These are phyloP conservation scores for Poecile atricapillus DNA, from an alignment of 2,113 vertebrate species.

Conservation along the genomic window DNA sequence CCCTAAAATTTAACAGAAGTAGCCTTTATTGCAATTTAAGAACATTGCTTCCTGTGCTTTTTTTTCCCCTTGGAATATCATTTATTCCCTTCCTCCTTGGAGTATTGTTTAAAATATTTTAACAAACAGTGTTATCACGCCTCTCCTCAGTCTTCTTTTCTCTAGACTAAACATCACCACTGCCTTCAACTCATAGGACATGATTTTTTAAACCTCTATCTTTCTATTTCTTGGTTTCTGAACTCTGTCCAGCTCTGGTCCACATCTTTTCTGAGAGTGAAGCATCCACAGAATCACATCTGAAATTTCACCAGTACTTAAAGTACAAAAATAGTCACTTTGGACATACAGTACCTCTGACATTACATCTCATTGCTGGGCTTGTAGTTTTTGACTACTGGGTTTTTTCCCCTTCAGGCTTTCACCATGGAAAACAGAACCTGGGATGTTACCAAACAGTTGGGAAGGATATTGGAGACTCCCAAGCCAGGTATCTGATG, in stretches of 20 bases:
- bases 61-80: not conserved
- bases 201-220: not conserved
- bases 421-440: not conserved
- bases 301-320: not conserved
- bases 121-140: not conserved
- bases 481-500: not conserved
- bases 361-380: not conserved
- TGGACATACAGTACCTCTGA: not conserved
- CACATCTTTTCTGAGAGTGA: not conserved
- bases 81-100: not conserved
- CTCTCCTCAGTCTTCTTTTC: not conserved
- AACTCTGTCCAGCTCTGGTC: not conserved
- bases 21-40: not conserved
- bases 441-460: not conserved
- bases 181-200: not conserved
- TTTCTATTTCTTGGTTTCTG: not conserved
- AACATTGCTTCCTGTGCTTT: not conserved
- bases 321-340: not conserved
- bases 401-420: not conserved
- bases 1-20: not conserved
- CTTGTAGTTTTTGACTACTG: not conserved
- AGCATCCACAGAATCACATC: not conserved
- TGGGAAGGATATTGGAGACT: not conserved
- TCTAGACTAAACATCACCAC: slow-evolving; percentile 49
- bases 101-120: not conserved